Conservation (phyloP, 2,113 vertebrate genomes). For the Nothocercus nigrocapillus region DNA sequence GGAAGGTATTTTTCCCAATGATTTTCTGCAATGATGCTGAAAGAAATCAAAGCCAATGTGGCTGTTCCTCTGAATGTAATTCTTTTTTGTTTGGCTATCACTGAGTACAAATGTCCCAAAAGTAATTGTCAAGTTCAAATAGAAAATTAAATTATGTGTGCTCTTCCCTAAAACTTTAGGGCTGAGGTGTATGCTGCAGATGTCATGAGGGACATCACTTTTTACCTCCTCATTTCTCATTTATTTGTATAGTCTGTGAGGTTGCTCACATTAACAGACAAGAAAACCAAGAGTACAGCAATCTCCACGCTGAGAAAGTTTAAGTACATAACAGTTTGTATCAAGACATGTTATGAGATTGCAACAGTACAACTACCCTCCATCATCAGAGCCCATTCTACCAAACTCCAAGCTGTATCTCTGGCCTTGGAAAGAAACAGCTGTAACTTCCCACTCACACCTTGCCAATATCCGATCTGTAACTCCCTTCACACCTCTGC, state of each 20-base stretch:
- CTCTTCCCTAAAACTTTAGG: background rate
- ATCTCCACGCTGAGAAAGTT: background rate
- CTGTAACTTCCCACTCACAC: background rate
- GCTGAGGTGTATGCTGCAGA: background rate
- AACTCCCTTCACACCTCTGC: background rate
- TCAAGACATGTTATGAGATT: background rate
- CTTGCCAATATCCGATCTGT: rapidly evolving
- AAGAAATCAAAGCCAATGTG: background rate
- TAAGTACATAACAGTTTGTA: background rate
- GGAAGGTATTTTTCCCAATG: background rate
- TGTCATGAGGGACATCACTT: background rate
- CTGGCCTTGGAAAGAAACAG: background rate
- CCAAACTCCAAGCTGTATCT: background rate
- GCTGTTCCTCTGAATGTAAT: background rate
- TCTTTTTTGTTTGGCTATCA: background rate
- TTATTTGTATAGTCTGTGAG: background rate
- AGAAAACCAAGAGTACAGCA: background rate
- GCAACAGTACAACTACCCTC: background rate
- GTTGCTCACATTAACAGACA: background rate
- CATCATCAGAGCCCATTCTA: background rate
- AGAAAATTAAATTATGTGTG: background rate
- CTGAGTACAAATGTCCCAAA: background rate
- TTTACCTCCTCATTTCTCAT: background rate
- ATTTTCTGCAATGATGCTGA: background rate
- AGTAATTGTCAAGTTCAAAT: background rate